Percentiles rank a stretch among this genome's conserved stretches.
Conservation (phyloP, 2,888 invertebrate genomes). For the Tiliacea aurago region DNA sequence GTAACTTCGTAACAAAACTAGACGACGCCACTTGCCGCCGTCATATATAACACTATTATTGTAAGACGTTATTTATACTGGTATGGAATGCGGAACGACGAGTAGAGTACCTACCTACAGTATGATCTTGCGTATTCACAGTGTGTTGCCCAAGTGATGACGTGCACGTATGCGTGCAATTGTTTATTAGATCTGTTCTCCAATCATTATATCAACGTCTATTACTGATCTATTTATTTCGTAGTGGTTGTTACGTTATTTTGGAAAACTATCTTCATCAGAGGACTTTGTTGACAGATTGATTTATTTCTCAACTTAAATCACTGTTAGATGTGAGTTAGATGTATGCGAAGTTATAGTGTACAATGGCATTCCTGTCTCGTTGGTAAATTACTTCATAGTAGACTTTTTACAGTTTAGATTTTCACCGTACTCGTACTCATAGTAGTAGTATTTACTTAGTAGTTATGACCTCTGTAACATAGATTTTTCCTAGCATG, state of each 20-base stretch:
- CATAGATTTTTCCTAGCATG: too few relatives aligned
- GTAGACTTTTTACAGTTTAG: background rate
- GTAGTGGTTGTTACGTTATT: background rate
- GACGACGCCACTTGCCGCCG: too few relatives aligned
- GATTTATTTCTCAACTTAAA: constrained; percentile 10
- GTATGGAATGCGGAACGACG: constrained; percentile 37
- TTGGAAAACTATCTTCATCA: background rate
- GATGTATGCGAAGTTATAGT: background rate
- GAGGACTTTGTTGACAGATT: background rate
- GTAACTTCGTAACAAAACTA: too few relatives aligned
- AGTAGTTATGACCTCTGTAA: too few relatives aligned
- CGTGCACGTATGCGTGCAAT: constrained; percentile 13
- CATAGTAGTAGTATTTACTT: too few relatives aligned
- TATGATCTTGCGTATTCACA: constrained; percentile 32
- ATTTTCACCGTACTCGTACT: background rate
- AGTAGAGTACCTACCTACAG: background rate
- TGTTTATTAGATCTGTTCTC: constrained; percentile 32
- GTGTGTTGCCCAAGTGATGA: constrained; percentile 11
- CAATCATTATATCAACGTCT: constrained; percentile 38
- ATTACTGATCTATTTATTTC: constrained; percentile 20
- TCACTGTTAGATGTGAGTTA: background rate
- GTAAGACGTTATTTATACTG: background rate
- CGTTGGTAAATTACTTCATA: background rate
- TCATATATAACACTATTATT: background rate
- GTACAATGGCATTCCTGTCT: background rate